Evolutionary conservation across 2,888 invertebrate genomes (phyloP).

Genomic region (Macrosoma leucophasiata): DNA sequence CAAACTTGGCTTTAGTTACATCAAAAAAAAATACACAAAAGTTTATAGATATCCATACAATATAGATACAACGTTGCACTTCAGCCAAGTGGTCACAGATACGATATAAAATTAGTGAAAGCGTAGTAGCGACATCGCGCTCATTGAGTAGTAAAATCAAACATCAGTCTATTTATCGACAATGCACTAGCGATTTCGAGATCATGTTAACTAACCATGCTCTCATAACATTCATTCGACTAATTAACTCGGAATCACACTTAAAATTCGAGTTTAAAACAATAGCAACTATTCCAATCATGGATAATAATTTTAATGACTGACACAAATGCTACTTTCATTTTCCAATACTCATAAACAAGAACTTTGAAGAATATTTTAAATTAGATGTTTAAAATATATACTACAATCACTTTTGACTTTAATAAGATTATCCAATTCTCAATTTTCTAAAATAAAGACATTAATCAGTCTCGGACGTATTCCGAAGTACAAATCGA

Average conservation of each 20-base stretch:
- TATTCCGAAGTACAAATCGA: too few species aligned
- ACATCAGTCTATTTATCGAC: conserved; percentile 51
- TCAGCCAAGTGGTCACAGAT: conserved; percentile 47
- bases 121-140: conserved; percentile 36
- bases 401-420: too few species aligned
- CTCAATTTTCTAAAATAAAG: too few species aligned
- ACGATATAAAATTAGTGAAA: conserved; percentile 40
- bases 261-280: not conserved
- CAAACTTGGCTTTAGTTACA: conserved; percentile 74
- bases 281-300: too few species aligned
- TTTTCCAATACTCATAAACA: too few species aligned
- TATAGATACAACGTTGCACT: conserved; percentile 52
- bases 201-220: conserved; percentile 47
- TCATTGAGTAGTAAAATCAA: conserved; percentile 36
- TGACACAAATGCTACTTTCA: too few species aligned
- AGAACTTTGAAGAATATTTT: too few species aligned
- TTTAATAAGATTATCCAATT: too few species aligned
- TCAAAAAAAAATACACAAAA: conserved; percentile 74
- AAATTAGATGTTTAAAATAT: too few species aligned
- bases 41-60: conserved; percentile 60
- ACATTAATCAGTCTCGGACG: too few species aligned
- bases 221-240: conserved; percentile 36
- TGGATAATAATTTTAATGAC: too few species aligned
- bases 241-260: conserved; percentile 36
- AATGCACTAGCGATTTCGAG: conserved; percentile 46